These are phyloP conservation scores for Morbakka virulenta DNA, from an alignment of 30 jellyfish, hydroid and myxozoan genomes.

Conservation along the genomic window DNA sequence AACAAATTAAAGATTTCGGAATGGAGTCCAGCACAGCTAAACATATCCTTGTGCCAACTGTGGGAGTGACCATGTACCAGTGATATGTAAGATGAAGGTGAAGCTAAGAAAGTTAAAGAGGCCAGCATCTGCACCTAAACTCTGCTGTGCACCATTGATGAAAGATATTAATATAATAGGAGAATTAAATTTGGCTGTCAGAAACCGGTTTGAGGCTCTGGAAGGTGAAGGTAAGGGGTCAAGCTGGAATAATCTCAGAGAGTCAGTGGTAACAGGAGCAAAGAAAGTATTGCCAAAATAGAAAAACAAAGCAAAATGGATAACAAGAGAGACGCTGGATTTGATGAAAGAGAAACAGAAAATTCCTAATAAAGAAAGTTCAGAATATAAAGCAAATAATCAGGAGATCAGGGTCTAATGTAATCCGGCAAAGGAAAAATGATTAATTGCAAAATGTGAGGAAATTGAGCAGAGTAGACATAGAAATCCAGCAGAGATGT, in stretches of 20 bases:
- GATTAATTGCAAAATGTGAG: background rate
- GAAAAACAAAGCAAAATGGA: background rate
- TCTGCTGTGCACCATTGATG: background rate
- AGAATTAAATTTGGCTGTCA: background rate
- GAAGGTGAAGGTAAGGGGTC: background rate
- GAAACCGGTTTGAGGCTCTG: background rate
- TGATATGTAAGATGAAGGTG: background rate
- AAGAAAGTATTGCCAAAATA: background rate
- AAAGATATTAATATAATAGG: background rate
- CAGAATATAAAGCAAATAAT: background rate
- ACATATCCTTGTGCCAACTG: background rate
- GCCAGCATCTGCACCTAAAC: background rate
- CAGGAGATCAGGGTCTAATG: background rate
- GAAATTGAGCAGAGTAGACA: background rate
- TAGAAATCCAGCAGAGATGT: no score
- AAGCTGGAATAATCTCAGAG: background rate
- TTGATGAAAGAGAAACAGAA: background rate
- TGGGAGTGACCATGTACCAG: constrained; percentile 10
- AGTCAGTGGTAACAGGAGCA: background rate
- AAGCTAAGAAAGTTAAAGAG: background rate
- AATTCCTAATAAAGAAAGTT: background rate
- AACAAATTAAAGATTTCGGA: background rate
- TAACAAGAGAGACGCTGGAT: background rate
- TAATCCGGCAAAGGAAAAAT: background rate
- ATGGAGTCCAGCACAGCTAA: background rate